A percentile compares a stretch with the other conserved stretches of the same genome.
Conservation (phyloP, 1,140 invertebrate genomes). For the Octopus sinensis region DNA sequence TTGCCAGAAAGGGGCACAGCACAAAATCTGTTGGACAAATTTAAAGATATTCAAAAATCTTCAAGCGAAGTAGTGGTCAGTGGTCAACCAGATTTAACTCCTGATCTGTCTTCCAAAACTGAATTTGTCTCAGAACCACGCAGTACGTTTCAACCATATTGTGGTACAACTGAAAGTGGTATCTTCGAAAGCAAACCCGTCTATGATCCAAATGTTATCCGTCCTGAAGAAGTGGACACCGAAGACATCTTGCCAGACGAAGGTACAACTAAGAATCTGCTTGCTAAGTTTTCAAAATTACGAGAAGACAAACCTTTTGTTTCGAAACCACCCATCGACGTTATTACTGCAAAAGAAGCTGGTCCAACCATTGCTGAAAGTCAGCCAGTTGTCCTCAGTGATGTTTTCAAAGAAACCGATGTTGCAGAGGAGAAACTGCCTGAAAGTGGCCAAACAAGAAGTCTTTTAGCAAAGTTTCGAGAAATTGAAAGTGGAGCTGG, state of each 20-base stretch:
- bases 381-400: constrained; percentile 27
- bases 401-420: constrained; percentile 32
- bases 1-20: constrained; percentile 46
- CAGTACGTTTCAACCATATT: constrained; percentile 20
- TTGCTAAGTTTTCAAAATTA: constrained; percentile 43
- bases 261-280: constrained; percentile 45
- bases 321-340: constrained; percentile 31
- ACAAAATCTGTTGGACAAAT: constrained; percentile 40
- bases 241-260: constrained; percentile 44
- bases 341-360: constrained; percentile 39
- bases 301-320: constrained; percentile 30
- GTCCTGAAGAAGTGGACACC: constrained; percentile 28
- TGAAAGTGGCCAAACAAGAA: constrained; percentile 34
- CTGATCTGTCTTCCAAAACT: constrained; percentile 34
- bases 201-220: constrained; percentile 32
- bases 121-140: constrained; percentile 42
- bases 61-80: constrained; percentile 17
- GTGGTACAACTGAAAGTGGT: not conserved
- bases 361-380: constrained; percentile 41
- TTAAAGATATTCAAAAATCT: constrained; percentile 33
- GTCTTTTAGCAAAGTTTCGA: constrained; percentile 33
- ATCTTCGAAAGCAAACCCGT: constrained; percentile 12
- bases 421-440: constrained; percentile 31
- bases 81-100: constrained; percentile 40
- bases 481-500: constrained; percentile 29